A percentile compares a stretch with the other conserved stretches of the same genome.
phyloP scores from a whole-genome alignment of 92 coral and sea anemone genomes.

The Bergia sp. region DNA sequence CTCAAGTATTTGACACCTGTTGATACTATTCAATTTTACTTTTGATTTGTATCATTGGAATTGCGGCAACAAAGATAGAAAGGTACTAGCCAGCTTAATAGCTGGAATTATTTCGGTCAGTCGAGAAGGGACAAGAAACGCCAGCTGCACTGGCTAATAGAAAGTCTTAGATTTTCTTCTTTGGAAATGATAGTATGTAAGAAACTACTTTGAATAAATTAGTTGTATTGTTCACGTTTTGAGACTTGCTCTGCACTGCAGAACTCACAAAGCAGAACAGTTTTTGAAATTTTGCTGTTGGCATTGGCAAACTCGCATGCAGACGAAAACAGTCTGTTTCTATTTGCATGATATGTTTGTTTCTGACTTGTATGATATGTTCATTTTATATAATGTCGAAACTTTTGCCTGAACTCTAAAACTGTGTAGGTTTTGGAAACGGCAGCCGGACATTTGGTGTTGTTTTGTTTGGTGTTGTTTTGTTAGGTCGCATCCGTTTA shows the following conservation, averaged over 20 bases:
- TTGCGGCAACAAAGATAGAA: background rate
- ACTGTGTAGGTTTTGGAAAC: constrained; percentile 15
- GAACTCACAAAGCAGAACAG: constrained; percentile 15
- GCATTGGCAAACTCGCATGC: constrained; percentile 9
- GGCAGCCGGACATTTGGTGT: constrained; percentile 28
- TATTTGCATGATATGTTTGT: constrained; percentile 9
- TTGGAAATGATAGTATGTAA: constrained; percentile 7
- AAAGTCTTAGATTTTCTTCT: constrained; percentile 12
- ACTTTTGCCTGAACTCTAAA: constrained; percentile 20
- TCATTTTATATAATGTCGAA: constrained; percentile 19
- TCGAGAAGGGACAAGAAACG: background rate
- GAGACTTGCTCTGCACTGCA: constrained; percentile 4
- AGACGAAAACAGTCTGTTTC: constrained; percentile 29
- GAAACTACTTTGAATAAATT: background rate
- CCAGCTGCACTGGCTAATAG: background rate
- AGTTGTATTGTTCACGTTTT: constrained; percentile 2
- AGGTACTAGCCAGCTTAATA: background rate
- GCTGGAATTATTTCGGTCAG: background rate
- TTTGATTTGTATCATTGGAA: too few relatives aligned
- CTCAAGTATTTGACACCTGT: background rate
- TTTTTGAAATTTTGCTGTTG: constrained; percentile 1
- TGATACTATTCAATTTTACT: background rate
- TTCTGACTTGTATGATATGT: constrained; percentile 19
- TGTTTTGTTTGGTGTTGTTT: background rate
- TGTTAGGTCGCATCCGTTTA: too few relatives aligned